phyloP scores from a whole-genome alignment of 2,888 invertebrate species.

The Drosophila phalerata region DNA sequence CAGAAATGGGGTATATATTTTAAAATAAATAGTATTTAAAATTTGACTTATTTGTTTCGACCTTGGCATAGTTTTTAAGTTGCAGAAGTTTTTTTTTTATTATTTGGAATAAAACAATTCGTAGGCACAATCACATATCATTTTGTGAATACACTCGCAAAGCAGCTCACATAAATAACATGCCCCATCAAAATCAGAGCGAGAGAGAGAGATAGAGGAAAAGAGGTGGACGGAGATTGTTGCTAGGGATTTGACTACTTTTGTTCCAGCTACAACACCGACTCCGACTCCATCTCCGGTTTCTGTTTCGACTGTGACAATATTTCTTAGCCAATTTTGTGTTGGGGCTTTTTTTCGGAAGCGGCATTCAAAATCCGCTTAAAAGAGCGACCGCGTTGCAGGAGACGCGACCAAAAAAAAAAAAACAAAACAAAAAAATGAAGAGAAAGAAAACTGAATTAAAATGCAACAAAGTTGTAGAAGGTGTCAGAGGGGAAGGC shows the following conservation, averaged over 20 bases:
- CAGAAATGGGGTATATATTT: not conserved
- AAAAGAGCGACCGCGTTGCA: slow-evolving; percentile 55
- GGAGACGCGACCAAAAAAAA: slow-evolving; percentile 33
- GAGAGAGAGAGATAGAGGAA: not conserved
- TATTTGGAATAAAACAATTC: slow-evolving; percentile 2
- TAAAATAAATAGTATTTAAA: not conserved
- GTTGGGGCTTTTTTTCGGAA: slow-evolving; percentile 41
- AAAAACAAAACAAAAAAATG: too few species aligned
- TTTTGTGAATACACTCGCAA: slow-evolving; percentile 50
- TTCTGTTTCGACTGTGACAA: slow-evolving; percentile 38
- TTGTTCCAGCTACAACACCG: not conserved
- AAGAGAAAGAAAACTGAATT: slow-evolving; percentile 59
- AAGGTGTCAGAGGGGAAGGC: not conserved
- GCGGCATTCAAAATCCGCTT: slow-evolving; percentile 78
- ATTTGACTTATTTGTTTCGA: not conserved
- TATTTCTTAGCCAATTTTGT: slow-evolving; percentile 70
- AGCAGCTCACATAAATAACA: slow-evolving; percentile 82
- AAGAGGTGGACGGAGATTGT: slow-evolving; percentile 7
- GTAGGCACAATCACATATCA: slow-evolving; percentile 44
- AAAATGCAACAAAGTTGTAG: slow-evolving; percentile 68
- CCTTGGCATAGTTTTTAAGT: not conserved
- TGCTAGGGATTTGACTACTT: slow-evolving; percentile 19
- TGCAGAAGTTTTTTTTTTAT: not conserved
- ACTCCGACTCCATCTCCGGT: slow-evolving; percentile 1
- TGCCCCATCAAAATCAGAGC: slow-evolving; percentile 14